These are phyloP conservation scores for Aphelinus certus DNA, from an alignment of 1,140 invertebrate species.

Conservation along the genomic window DNA sequence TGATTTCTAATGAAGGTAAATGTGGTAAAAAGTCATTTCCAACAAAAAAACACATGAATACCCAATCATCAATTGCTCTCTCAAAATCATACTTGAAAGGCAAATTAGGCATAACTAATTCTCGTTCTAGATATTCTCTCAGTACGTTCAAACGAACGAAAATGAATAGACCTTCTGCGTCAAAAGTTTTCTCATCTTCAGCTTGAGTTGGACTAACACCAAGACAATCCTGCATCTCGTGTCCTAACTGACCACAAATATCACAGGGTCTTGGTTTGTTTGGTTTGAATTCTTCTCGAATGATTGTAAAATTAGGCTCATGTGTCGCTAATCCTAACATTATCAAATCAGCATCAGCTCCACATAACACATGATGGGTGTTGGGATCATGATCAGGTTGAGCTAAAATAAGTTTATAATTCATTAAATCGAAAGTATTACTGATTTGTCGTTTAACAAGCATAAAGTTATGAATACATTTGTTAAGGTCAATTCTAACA, in stretches of 20 bases:
- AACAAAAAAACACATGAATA: constrained; percentile 99
- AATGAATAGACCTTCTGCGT: constrained; percentile 83
- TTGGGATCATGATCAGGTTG: constrained; percentile 98
- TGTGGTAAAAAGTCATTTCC: constrained; percentile 99
- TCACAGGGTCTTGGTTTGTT: constrained; percentile 97
- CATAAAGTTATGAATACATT: neutral
- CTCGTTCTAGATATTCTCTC: constrained; percentile 93
- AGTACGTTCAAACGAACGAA: constrained; percentile 93
- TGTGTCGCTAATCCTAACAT: constrained; percentile 98
- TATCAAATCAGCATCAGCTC: constrained; percentile 98
- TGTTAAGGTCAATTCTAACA: too few relatives aligned
- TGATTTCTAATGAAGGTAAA: constrained; percentile 96
- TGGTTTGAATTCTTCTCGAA: constrained; percentile 98
- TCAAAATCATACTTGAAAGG: constrained; percentile 93
- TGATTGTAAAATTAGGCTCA: constrained; percentile 98
- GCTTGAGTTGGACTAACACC: constrained; percentile 70
- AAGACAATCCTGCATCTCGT: constrained; percentile 95
- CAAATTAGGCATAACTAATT: constrained; percentile 91
- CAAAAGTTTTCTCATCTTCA: constrained; percentile 70
- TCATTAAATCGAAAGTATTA: constrained; percentile 26
- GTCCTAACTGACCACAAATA: constrained; percentile 93
- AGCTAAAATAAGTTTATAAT: constrained; percentile 66
- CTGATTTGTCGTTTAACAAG: neutral
- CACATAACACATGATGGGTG: constrained; percentile 96
- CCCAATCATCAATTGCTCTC: constrained; percentile 96